A percentile compares a stretch with the other conserved stretches of the same genome.
Conservation (phyloP, 2,888 invertebrate species). For the Bhutanitis thaidina region DNA sequence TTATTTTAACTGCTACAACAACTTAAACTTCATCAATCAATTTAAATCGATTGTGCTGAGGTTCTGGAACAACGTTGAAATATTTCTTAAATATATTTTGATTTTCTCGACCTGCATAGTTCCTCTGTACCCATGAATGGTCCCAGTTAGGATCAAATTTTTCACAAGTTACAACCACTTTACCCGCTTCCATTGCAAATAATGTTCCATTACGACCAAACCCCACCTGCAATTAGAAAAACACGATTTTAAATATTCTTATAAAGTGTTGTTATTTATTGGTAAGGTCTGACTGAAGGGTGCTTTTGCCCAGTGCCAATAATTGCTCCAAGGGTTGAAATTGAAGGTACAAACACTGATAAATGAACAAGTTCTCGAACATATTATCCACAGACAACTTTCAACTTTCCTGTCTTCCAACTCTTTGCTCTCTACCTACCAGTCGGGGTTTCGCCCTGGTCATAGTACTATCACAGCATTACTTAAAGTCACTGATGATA, state of each 20-base stretch:
- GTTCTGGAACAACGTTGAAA: constrained; percentile 89
- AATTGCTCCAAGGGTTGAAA: too few species aligned
- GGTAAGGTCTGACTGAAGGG: too few species aligned
- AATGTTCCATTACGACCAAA: constrained; percentile 89
- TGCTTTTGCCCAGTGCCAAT: too few species aligned
- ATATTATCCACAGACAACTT: too few species aligned
- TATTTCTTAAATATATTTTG: constrained; percentile 90
- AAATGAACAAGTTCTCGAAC: too few species aligned
- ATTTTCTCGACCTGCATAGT: constrained; percentile 82
- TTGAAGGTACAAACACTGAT: too few species aligned
- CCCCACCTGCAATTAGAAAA: constrained; percentile 83
- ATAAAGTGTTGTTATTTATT: too few species aligned
- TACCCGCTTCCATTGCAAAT: constrained; percentile 89
- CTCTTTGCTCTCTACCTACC: too few species aligned
- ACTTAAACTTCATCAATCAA: constrained; percentile 84
- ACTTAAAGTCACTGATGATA: too few species aligned
- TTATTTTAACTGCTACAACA: constrained; percentile 21
- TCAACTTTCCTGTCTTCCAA: too few species aligned
- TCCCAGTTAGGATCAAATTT: constrained; percentile 88
- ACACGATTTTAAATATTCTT: background rate
- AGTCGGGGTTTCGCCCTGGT: too few species aligned
- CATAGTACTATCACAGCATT: too few species aligned
- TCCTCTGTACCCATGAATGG: constrained; percentile 85
- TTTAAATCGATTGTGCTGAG: constrained; percentile 89
- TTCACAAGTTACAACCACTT: constrained; percentile 90